These are phyloP conservation scores for Ganaspis brasiliensis DNA, from an alignment of 2,888 invertebrate genomes.

Conservation along the genomic window DNA sequence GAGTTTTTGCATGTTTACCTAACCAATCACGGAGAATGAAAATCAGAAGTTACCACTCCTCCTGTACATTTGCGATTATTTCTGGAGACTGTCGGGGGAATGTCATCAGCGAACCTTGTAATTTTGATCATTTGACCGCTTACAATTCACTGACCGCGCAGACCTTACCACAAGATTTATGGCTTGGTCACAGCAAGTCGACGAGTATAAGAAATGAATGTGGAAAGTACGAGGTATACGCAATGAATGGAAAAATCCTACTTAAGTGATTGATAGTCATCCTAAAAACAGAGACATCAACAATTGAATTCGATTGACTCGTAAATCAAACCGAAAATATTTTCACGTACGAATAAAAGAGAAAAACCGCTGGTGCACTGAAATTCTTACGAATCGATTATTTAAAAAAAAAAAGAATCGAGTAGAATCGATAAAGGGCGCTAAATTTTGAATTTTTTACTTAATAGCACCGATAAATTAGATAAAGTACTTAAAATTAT, in stretches of 20 bases:
- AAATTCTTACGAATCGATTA: too few species aligned
- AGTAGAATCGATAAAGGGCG: too few species aligned
- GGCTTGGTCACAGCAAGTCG: slow-evolving; percentile 68
- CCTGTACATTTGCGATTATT: slow-evolving; percentile 63
- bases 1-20: slow-evolving; percentile 65
- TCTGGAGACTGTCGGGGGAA: slow-evolving; percentile 71
- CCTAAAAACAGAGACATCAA: neutral
- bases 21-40: slow-evolving; percentile 70
- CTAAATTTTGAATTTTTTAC: too few species aligned
- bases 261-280: neutral
- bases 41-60: slow-evolving; percentile 60
- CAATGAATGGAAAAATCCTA: slow-evolving; percentile 2
- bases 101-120: slow-evolving; percentile 79
- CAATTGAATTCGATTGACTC: neutral
- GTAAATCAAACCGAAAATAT: too few species aligned
- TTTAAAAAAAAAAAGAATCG: too few species aligned
- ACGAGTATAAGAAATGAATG: slow-evolving; percentile 60
- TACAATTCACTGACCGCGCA: slow-evolving; percentile 72
- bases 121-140: slow-evolving; percentile 80
- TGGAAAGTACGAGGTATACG: slow-evolving; percentile 53
- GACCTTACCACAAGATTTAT: slow-evolving; percentile 76
- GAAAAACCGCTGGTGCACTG: too few species aligned
- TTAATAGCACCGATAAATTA: too few species aligned
- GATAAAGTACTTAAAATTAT: too few species aligned
- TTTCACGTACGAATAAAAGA: too few species aligned